Evolutionary conservation across 2,888 invertebrate genomes (phyloP), one percentile per base, ranked within the genome.

Genomic region (Eilema depressum): DNA sequence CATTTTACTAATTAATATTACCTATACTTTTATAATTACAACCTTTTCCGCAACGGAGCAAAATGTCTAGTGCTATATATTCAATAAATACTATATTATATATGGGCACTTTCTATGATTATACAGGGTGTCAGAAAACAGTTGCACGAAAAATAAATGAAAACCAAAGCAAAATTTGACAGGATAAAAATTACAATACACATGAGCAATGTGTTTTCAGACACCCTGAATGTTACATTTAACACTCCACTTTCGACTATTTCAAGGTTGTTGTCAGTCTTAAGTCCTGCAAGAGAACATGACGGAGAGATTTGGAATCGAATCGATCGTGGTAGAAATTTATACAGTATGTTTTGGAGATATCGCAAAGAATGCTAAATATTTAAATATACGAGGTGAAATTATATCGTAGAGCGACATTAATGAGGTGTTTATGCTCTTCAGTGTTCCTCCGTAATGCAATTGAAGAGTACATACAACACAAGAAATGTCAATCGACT

Each of bases 21-120:
- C 86, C 86, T 91, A 92, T 89, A 91, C 78, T 87, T 90, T 93
- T 92, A 93, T 89, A 89, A 93, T 93, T 94, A 95, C 95, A 95
- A 95, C 95, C 95, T 89, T 93, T 93, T 91, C 92, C 92, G 90
- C 89, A 94, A 94, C 90, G 92, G 93, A 94, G 91, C 91, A 92
- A 92, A 93, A 92, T 88, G 87, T 92, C 91, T 94, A 94, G 91
- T 91, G 91, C 91, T 93, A 92, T 88, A 87, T 82, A 82, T 80
- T 88, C 86, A 86, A 91, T 90, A 90, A 89, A 91, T 89, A 91
- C 86, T 88, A 89, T 85, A 87, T 85, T 87, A 88, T 85, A 80
- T 89, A 90, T 91, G 90, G 91, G 89, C 91, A 90, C 89, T 91
- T 91, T 89, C 88, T 88, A 85, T 82, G 73, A 80, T 69, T 84